Evolutionary conservation across 35 echinoderm and acorn worm species (phyloP), one percentile per base, ranked within the genome.

Genomic region (Eucidaris tribuloides): DNA sequence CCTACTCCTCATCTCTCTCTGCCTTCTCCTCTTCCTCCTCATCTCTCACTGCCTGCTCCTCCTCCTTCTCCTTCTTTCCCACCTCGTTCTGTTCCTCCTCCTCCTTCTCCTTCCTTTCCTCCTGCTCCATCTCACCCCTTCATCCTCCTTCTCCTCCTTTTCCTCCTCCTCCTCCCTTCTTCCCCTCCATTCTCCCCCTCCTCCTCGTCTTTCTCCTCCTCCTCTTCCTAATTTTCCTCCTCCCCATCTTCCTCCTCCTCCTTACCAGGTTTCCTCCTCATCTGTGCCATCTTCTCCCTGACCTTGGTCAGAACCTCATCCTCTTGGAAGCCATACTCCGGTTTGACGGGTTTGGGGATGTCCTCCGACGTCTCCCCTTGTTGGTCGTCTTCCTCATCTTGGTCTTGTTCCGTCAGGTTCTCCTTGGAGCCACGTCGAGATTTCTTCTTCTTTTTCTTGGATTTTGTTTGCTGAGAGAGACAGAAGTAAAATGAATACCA

Each of bases 221-320:
- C 54, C 5, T 58, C 55, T 22, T 0, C 14, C 20, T 6, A 0
- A 58, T 58, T 58, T 15, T 58, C 55, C 5, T 58, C 55, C 20
- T 63, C 22, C 28, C 35, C 25, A 25, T 62, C 15, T 30, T 62
- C 15, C 28, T 62, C 59, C 28, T 25, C 22, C 1, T 62, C 3
- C 25, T 90, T 59, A 97, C 94, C 94, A 81, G 94, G 94, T 80
- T 85, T 91, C 19, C 94, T 79, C 52, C 85, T 97, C 17, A 83
- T 91, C 50, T 92, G 81, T 23, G 61, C 17, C 63, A 88, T 74
- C 43, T 89, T 91, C 57, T 81, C 71, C 58, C 63, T 87, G 58
- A 92, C 35, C 3, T 71, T 86, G 22, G 78, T 31, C 32, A 39
- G 91, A 0, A 59, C 85, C 20, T 91, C 85, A 3, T 88, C 81